These are phyloP conservation scores for Astyanax mexicanus DNA, from an alignment of 2,797 vertebrate species.

Conservation along the genomic window DNA sequence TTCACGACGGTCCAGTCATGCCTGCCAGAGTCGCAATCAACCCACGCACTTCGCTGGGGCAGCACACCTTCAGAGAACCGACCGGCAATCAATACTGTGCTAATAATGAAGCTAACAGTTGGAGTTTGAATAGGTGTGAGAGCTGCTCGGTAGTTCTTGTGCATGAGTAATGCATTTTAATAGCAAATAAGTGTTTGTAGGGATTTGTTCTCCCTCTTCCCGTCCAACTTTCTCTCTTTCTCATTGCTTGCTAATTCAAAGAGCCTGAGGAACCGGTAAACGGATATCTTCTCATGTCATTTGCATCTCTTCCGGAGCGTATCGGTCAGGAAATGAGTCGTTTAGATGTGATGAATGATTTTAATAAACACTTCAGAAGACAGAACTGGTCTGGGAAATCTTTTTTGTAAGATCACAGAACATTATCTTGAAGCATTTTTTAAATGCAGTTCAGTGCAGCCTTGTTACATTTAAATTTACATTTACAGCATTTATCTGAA, in stretches of 20 bases:
- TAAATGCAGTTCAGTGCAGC: neutral
- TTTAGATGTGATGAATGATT: slow-evolving; percentile 32
- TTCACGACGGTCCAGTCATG: slow-evolving; percentile 67
- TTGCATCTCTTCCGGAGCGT: slow-evolving; percentile 33
- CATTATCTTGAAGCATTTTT: neutral
- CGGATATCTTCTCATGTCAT: slow-evolving; percentile 31
- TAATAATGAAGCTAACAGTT: slow-evolving; percentile 45
- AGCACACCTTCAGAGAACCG: slow-evolving; percentile 44
- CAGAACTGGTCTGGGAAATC: slow-evolving; percentile 16
- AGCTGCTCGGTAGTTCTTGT: slow-evolving; percentile 41
- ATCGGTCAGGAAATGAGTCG: slow-evolving; percentile 19
- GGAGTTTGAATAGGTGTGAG: slow-evolving; percentile 28
- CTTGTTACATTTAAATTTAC: no score
- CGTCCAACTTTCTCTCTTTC: neutral
- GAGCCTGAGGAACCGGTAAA: slow-evolving; percentile 25
- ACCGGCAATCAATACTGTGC: slow-evolving; percentile 36
- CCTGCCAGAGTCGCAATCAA: slow-evolving; percentile 50
- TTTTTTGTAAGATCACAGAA: slow-evolving; percentile 4
- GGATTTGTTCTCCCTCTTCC: neutral
- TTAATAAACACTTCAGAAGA: slow-evolving; percentile 49
- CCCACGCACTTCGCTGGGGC: slow-evolving; percentile 50
- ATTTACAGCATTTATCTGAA: no score
- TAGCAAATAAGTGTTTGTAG: slow-evolving; percentile 46
- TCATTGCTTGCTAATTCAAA: slow-evolving; percentile 42
- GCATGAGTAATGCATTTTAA: slow-evolving; percentile 44